Evolutionary conservation across 2,888 invertebrate genomes (phyloP).

Genomic region (Lepidochrysops patricia): DNA sequence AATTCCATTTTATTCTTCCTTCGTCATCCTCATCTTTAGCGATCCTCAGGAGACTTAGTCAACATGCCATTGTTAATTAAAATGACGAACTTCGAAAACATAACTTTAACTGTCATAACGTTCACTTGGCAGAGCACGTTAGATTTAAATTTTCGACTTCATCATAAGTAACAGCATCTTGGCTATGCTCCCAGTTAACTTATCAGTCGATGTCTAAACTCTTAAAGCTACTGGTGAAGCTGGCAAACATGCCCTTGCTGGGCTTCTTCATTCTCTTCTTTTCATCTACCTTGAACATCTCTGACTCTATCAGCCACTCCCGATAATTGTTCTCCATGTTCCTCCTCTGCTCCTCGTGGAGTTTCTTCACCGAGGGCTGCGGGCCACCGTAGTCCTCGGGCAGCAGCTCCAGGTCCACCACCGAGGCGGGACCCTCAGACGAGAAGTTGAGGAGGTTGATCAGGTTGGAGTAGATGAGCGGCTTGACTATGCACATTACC

Average conservation of each 20-base stretch:
- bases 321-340: slow-evolving; percentile 74
- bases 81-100: too few species aligned
- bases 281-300: slow-evolving; percentile 69
- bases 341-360: slow-evolving; percentile 73
- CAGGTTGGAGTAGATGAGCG: slow-evolving; percentile 77
- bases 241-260: slow-evolving; percentile 65
- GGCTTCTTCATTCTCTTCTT: slow-evolving; percentile 64
- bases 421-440: slow-evolving; percentile 63
- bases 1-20: too few species aligned
- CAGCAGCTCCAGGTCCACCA: slow-evolving; percentile 57
- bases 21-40: too few species aligned
- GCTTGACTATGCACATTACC: slow-evolving; percentile 78
- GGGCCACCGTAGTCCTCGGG: slow-evolving; percentile 78
- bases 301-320: slow-evolving; percentile 77
- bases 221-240: slow-evolving; percentile 66
- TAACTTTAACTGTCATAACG: too few species aligned
- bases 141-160: too few species aligned
- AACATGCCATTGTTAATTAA: too few species aligned
- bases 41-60: too few species aligned
- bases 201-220: slow-evolving; percentile 64
- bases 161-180: too few species aligned
- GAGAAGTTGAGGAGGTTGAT: slow-evolving; percentile 75
- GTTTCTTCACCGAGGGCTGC: slow-evolving; percentile 60
- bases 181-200: not conserved
- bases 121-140: too few species aligned